Evolutionary conservation across 2,113 vertebrate species (phyloP), one percentile per base, ranked within the genome.

Genomic region (Percina caprodes): DNA sequence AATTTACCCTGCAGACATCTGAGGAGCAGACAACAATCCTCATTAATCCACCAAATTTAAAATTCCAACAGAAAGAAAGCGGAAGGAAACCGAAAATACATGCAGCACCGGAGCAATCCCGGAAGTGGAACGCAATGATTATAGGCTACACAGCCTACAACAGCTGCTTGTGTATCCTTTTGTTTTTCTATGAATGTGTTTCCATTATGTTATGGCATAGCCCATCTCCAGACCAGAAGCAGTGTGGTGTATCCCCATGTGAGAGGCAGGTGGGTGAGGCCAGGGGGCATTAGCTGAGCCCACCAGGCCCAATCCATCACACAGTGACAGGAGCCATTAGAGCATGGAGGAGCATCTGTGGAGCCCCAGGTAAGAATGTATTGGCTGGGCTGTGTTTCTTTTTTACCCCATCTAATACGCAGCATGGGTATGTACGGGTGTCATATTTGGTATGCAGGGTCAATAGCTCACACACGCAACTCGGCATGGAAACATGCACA

Each of bases 291-390:
- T 16, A 49, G 79, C 74, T 79, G 69, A 86, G 84, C 87, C 81
- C 87, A 85, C 58, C 83, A 88, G 89, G 90, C 93, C 92, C 91
- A 91, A 93, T 94, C 93, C 90, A 96, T 95, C 90, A 94, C 90
- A 79, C 70, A 46, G 80, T 86, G 91, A 92, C 92, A 93, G 87
- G 61, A 92, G 85, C 89, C 94, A 91, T 86, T 92, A 91, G 91
- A 94, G 89, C 92, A 89, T 80, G 72, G 62, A 87, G 82, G 79
- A 89, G 84, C 92, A 94, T 94, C 90, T 94, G 92, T 85, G 88
- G 65, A 90, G 86, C 90, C 89, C 42, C 86, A 85, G 89, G 90
- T 92, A 84, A 89, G 58, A 84, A 85, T 62, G 58, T 26, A 66
- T 49, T 49, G 30, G 71, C 74, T 19, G 48, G 63, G 68, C 65